phyloP scores from a whole-genome alignment of 2,888 invertebrate species.

The Drosophila barbarae region DNA sequence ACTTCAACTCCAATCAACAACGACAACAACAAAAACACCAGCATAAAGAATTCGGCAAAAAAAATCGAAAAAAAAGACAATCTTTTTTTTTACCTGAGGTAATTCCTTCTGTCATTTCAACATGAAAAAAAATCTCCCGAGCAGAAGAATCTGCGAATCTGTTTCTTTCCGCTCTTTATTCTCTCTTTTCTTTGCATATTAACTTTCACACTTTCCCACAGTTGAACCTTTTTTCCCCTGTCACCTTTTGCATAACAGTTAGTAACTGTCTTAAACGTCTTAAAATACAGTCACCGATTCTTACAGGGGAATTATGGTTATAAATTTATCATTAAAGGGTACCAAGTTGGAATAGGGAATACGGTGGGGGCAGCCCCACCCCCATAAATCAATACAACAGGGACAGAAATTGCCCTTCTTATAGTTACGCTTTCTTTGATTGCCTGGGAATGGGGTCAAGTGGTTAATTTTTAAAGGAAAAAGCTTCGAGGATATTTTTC shows the following conservation, averaged over 20 bases:
- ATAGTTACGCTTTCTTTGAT: not conserved
- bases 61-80: constrained; percentile 5
- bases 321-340: not conserved
- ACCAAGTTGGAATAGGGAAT: not conserved
- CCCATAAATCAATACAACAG: not conserved
- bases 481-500: too few species aligned
- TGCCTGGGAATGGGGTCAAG: constrained; percentile 1
- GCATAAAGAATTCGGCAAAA: constrained; percentile 12
- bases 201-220: constrained; percentile 52
- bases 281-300: constrained; percentile 5
- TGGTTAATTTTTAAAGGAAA: not conserved
- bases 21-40: constrained; percentile 7
- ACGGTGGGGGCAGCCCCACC: not conserved
- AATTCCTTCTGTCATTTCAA: constrained; percentile 30
- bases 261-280: constrained; percentile 20
- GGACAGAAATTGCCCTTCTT: not conserved
- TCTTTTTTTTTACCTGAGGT: constrained; percentile 35
- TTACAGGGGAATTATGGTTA: not conserved
- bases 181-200: constrained; percentile 8
- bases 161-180: constrained; percentile 9
- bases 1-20: constrained; percentile 16
- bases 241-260: constrained; percentile 37
- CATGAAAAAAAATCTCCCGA: not conserved
- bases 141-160: constrained; percentile 27
- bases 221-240: constrained; percentile 10